Percentiles rank a stretch among this genome's conserved stretches.
Conservation (phyloP, 2,797 vertebrate species). For the Pseudotriccus pelzelni region DNA sequence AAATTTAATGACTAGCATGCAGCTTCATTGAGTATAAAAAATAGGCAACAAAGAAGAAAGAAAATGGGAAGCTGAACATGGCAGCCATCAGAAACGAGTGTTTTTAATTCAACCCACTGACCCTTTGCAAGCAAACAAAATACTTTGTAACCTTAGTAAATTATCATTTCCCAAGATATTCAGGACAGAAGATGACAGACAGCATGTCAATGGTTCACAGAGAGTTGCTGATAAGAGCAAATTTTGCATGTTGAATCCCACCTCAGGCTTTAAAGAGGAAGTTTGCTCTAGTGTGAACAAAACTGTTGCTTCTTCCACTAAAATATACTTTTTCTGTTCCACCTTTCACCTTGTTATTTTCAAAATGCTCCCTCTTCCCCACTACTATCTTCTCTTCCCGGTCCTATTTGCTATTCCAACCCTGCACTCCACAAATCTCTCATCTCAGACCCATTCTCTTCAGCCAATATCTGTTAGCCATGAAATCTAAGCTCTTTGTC, state of each 20-base stretch:
- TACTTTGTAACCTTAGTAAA: neutral
- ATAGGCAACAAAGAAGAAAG: neutral
- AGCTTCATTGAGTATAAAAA: neutral
- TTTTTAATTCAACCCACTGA: neutral
- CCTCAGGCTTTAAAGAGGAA: neutral
- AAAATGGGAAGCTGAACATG: neutral
- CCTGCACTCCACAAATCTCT: neutral
- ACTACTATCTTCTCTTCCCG: neutral
- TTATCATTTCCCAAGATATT: neutral
- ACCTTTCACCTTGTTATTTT: neutral
- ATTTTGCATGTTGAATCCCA: neutral
- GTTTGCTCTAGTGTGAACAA: neutral
- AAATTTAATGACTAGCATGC: neutral
- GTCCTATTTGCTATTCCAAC: neutral
- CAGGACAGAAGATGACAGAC: neutral
- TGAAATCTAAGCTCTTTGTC: neutral
- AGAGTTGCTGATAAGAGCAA: neutral
- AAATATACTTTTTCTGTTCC: neutral
- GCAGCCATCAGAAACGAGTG: neutral
- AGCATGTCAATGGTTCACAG: neutral
- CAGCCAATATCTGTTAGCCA: neutral
- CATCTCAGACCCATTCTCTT: neutral
- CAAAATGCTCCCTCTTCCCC: neutral
- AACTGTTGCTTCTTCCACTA: neutral
- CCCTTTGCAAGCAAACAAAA: neutral